phyloP scores from a whole-genome alignment of 2,797 vertebrate genomes.

The Carduelis carduelis region DNA sequence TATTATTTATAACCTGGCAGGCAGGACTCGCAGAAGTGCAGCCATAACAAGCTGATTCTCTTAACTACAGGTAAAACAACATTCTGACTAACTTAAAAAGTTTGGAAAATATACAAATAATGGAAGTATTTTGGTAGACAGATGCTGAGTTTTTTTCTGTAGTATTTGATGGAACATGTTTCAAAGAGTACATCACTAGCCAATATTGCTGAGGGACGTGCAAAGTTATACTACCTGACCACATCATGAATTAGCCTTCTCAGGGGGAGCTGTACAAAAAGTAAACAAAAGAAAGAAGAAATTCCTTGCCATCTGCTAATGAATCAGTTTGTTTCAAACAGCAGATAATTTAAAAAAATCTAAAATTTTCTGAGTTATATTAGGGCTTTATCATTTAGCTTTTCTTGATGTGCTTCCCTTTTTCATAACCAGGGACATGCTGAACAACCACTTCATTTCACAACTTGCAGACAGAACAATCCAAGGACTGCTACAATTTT shows the following conservation, averaged over 20 bases:
- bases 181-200: constrained; percentile 49
- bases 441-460: not conserved
- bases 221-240: constrained; percentile 54
- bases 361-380: constrained; percentile 26
- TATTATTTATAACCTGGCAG: constrained; percentile 63
- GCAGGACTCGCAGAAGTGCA: constrained; percentile 34
- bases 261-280: constrained; percentile 27
- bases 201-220: constrained; percentile 44
- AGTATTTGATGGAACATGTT: constrained; percentile 48
- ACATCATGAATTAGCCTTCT: constrained; percentile 63
- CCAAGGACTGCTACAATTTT: not conserved
- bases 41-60: constrained; percentile 43
- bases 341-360: constrained; percentile 42
- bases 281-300: constrained; percentile 34
- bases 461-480: not conserved
- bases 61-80: constrained; percentile 67
- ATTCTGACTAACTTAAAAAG: constrained; percentile 2
- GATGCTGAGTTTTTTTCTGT: constrained; percentile 50
- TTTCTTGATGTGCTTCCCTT: not conserved
- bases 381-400: not conserved
- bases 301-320: constrained; percentile 56
- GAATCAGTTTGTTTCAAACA: constrained; percentile 48
- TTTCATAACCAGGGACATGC: not conserved
- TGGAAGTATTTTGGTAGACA: constrained; percentile 32
- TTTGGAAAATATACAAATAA: constrained; percentile 51